Base-by-base conservation (phyloP, 2,113 vertebrate species). In the Xyrauchen texanus region DNA sequence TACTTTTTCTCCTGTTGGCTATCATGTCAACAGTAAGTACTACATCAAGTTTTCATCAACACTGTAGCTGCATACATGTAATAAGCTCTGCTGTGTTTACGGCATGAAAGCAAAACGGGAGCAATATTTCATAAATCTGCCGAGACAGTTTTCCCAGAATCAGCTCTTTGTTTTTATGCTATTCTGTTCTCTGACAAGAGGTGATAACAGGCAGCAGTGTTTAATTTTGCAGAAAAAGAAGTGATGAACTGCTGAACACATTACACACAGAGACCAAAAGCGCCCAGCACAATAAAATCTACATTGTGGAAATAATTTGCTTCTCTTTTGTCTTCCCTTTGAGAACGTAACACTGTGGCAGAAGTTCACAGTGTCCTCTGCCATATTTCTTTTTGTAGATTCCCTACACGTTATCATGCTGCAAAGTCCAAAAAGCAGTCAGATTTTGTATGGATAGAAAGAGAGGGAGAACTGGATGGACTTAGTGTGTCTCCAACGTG, bases 301-400 rank as follows among this genome's bases (percentile, higher is more conserved):
- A 69, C 69, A 49, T 78, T 78, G 82, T 85, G 72, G 79, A 76
- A 85, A 82, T 84, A 85, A 88, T 90, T 90, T 81, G 81, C 74
- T 21, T n/a, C 78, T 78, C 74, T 85, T 87, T 83, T 87, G 77
- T 85, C 85, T 87, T 82, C 58, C 74, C 73, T 51, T 60, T 45
- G 76, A 52, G 76, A 74, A 60, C 46, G 67, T 67, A 47, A 16
- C 46, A 5, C 69, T 34, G 21, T 34, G 62, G 34, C 12, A 79
- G 77, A 53, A 67, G 46, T 8, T 34, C 70, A 76, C 76, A 68
- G 9, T 57, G 55, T 4, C 46, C 44, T 46, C 8, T 58, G 65
- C 70, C 5, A 44, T 16, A 9, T 65, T 61, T 49, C 70, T 68
- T 44, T 66, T 68, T 52, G 9, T 64, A 49, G n/a, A 70, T 2